Evolutionary conservation across 2,113 vertebrate species (phyloP), one percentile per base, ranked within the genome.

Genomic region (Amblyornis subalaris): DNA sequence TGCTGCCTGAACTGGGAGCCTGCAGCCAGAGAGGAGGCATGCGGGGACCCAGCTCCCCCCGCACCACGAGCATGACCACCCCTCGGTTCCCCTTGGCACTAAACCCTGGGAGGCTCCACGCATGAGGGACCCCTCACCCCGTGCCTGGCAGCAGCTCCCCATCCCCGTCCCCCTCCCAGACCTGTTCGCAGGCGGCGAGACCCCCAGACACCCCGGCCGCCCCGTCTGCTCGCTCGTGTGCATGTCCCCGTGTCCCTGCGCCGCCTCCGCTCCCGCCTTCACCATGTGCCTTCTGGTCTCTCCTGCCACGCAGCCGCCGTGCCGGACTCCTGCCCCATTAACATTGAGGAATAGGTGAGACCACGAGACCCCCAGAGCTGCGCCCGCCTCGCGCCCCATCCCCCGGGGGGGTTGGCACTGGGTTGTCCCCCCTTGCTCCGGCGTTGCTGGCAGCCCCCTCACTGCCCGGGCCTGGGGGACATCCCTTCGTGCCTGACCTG

Each of bases 271-370:
- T 91, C 90, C 91, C 6, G 0, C 70, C 96, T 97, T 98, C 90
- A 98, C 97, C 96, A n/a, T 98, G 97, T 98, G 98, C 98, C 93
- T 98, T 98, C 96, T 98, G 98, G 97, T 98, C 97, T 98, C 96
- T 96, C 97, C 93, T 71, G 89, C 97, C 96, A 94, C 97, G 98
- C 99, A 99, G 99, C 98, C 82, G 98, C 98, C 86, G 90, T 72
- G 93, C 97, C 97, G 96, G 98, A 99, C 96, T 98, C 99, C 98
- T 99, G 99, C 98, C 99, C 99, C 96, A 98, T 99, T 98, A 97
- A 98, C 98, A 98, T 98, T 99, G 99, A 99, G 94, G 98, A 99
- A 97, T 99, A 99, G 99, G 99, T 99, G 84, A 86, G 84, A 69
- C 72, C 83, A 98, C 97, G 98, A 97, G 92, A 86, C 73, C 58